Evolutionary conservation across 2,113 vertebrate genomes (phyloP).

Genomic region (Leptocoma aspasia): DNA sequence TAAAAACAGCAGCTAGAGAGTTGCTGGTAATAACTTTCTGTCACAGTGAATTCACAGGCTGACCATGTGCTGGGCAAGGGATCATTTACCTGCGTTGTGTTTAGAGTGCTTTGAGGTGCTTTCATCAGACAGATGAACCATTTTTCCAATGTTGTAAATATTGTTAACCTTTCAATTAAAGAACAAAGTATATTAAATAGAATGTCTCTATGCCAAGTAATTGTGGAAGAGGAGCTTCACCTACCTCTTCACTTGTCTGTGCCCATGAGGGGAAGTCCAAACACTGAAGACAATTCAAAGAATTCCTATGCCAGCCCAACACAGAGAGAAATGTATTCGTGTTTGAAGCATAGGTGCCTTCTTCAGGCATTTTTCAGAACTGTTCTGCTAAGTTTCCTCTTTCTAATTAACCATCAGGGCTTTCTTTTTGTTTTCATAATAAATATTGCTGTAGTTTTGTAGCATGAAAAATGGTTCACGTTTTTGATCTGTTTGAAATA

Average conservation of each 20-base stretch:
- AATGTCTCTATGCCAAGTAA: background rate
- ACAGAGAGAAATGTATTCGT: background rate
- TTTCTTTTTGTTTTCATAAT: background rate
- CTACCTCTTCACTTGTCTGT: background rate
- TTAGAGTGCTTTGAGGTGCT: background rate
- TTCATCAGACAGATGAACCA: background rate
- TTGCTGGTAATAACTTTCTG: background rate
- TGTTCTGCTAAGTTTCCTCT: background rate
- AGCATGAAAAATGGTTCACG: background rate
- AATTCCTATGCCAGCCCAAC: background rate
- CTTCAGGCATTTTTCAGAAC: background rate
- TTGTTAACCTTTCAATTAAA: background rate
- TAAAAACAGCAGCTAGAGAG: background rate
- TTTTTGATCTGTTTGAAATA: background rate
- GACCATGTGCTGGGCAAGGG: background rate
- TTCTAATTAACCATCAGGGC: background rate
- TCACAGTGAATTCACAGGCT: background rate
- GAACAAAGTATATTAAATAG: background rate
- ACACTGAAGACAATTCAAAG: background rate
- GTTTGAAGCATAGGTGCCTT: background rate
- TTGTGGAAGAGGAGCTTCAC: background rate
- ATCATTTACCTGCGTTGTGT: background rate
- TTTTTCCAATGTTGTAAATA: background rate
- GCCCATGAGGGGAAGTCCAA: background rate
- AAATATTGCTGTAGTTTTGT: background rate